Evolutionary conservation across 2,888 invertebrate species (phyloP).

Genomic region (Acanthoscelides obtectus): DNA sequence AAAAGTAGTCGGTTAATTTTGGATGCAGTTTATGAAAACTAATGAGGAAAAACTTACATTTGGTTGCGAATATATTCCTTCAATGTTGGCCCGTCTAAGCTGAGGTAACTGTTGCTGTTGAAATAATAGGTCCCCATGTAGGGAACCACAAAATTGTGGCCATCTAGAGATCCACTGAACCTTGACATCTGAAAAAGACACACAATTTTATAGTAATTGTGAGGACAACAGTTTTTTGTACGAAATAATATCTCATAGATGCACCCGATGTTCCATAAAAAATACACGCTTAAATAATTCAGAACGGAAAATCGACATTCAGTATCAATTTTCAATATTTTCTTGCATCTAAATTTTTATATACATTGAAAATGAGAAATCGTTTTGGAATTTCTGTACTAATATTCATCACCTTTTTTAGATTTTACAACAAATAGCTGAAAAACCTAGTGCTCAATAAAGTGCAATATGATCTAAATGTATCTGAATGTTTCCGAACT

Average conservation of each 20-base stretch:
- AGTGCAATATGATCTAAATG: background rate
- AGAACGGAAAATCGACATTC: too few species aligned
- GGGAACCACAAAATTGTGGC: slow-evolving; percentile 40
- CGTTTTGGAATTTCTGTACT: too few species aligned
- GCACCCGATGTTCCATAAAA: too few species aligned
- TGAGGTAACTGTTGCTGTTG: slow-evolving; percentile 48
- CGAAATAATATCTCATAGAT: too few species aligned
- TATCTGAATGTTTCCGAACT: background rate
- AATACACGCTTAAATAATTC: too few species aligned
- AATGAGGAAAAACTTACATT: slow-evolving; percentile 62
- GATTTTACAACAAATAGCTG: background rate
- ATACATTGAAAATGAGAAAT: too few species aligned
- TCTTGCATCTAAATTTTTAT: too few species aligned
- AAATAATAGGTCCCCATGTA: slow-evolving; percentile 61
- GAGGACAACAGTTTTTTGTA: too few species aligned
- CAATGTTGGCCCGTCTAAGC: slow-evolving; percentile 53
- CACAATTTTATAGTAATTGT: too few species aligned
- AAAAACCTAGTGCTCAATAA: background rate
- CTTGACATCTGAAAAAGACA: background rate
- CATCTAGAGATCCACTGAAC: background rate
- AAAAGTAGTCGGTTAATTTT: background rate
- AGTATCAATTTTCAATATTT: too few species aligned
- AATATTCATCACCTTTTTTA: too few species aligned
- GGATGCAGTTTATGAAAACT: slow-evolving; percentile 3
- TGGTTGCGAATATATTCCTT: slow-evolving; percentile 86